phyloP scores from a whole-genome alignment of 2,113 vertebrate genomes.

The Misgurnus anguillicaudatus region DNA sequence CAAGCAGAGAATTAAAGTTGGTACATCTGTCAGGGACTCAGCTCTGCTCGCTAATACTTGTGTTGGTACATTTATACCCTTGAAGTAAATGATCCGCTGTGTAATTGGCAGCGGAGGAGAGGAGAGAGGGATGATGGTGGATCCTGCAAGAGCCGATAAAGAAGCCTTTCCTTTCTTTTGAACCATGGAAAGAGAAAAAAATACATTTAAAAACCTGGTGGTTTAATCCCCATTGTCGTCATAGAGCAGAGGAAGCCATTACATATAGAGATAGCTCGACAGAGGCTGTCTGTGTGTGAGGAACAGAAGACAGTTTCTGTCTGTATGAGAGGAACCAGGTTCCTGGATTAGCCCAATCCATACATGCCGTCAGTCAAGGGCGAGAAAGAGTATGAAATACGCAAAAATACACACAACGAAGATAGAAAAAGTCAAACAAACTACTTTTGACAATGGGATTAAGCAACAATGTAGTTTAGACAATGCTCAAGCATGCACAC shows the following conservation, averaged over 20 bases:
- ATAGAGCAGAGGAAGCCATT: constrained; percentile 75
- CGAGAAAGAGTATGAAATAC: constrained; percentile 58
- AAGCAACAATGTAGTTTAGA: background rate
- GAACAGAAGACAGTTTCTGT: constrained; percentile 19
- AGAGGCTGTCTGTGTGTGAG: constrained; percentile 64
- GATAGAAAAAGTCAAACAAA: constrained; percentile 1
- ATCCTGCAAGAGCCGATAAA: constrained; percentile 77
- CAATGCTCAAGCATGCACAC: background rate
- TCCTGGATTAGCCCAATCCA: constrained; percentile 77
- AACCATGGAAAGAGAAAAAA: constrained; percentile 62
- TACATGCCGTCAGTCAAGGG: constrained; percentile 67
- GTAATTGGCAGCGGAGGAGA: constrained; percentile 83
- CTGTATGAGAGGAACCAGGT: constrained; percentile 21
- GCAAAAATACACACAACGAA: constrained; percentile 51
- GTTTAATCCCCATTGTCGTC: constrained; percentile 83
- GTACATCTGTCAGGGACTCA: constrained; percentile 82
- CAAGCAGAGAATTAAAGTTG: constrained; percentile 80
- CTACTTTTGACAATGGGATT: constrained; percentile 18
- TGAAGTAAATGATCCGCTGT: constrained; percentile 84
- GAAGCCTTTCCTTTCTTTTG: constrained; percentile 43
- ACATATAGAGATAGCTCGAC: constrained; percentile 75
- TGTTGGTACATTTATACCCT: constrained; percentile 84
- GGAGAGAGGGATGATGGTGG: constrained; percentile 65
- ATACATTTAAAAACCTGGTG: constrained; percentile 76
- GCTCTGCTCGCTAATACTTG: constrained; percentile 79